A percentile compares a stretch with the other conserved stretches of the same genome.
Conservation (phyloP, 2,113 vertebrate genomes). For the Beaufortia kweichowensis region DNA sequence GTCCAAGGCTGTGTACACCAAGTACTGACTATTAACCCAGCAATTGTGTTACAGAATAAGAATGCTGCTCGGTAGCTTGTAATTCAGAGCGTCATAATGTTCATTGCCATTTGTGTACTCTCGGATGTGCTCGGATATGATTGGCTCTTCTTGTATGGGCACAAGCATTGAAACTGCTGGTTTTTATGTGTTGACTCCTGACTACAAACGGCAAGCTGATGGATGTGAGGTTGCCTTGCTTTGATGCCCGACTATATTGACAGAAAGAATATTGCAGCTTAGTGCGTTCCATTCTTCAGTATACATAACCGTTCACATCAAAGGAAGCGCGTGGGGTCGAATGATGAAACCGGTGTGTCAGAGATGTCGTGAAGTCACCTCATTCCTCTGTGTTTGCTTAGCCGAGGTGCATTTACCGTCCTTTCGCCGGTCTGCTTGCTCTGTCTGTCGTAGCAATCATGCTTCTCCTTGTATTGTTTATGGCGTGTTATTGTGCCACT, state of each 20-base stretch:
- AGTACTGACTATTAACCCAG: conserved; percentile 31
- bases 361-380: conserved; percentile 16
- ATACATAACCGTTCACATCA: conserved; percentile 52
- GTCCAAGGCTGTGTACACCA: conserved; percentile 43
- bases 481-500: conserved; percentile 42
- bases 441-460: neutral
- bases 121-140: neutral
- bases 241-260: conserved; percentile 49
- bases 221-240: conserved; percentile 27
- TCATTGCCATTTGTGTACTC: neutral
- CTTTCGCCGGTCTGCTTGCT: conserved; percentile 19
- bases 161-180: conserved; percentile 12
- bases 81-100: conserved; percentile 7
- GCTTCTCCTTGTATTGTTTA: conserved; percentile 39
- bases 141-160: conserved; percentile 16
- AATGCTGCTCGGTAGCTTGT: neutral
- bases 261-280: conserved; percentile 48
- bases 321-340: conserved; percentile 31
- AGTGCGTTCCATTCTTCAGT: conserved; percentile 42
- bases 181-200: conserved; percentile 18
- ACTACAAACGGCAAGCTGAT: conserved; percentile 12
- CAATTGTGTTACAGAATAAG: neutral
- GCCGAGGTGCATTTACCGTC: conserved; percentile 1
- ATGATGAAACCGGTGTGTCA: conserved; percentile 52
- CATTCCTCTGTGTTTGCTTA: conserved; percentile 23